Evolutionary conservation across 1,140 invertebrate genomes (phyloP), one percentile per base, ranked within the genome.

Genomic region (Apis mellifera): DNA sequence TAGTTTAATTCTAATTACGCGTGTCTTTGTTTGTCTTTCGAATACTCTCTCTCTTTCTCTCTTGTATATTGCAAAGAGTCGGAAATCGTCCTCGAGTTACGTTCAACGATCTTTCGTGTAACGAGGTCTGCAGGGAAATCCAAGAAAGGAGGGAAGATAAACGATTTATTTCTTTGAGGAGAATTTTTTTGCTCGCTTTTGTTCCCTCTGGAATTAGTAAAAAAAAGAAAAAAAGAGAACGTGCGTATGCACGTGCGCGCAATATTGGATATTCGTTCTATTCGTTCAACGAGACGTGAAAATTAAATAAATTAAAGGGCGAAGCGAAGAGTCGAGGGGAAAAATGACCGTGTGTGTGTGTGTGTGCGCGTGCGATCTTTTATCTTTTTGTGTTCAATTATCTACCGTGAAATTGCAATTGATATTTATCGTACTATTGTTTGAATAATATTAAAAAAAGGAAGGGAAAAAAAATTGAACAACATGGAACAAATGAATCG

Each of bases 111-210:
- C 68, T 65, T 65, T 32, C 17, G 57, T 60, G 50, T 57, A 84
- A 72, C 42, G 17, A 84, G 32, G 50, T 76, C 59, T 5, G 32
- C 68, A 13, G 62, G n/a, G 68, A n/a, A 69, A 76, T 65, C 13
- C 50, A 9, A n/a, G 13, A 9, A 26, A 62, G 23, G 15, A 62
- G 13, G n/a, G 23, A 23, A 26, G n/a, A 15, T 17, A 13, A 50
- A 42, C 60, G 17, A 54, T 65, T 76, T 76, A 42, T 23, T 32
- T 60, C 17, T 13, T 23, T 12, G 50, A 11, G 26, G 65, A 42
- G 19, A 65, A 73, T 73, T 73, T 2, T 75, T 74, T 76, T 21
- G 1, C 7, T 52, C 23, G 17, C 19, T 26, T 52, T 26, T 17
- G 7, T 32, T 76, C 17, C 17, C 60, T 2, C 0, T 12, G 48